A percentile compares a stretch with the other conserved stretches of the same genome.
These are phyloP conservation scores for Leptoteleia sp. DNA, from an alignment of 1,140 invertebrate genomes.

Conservation along the genomic window DNA sequence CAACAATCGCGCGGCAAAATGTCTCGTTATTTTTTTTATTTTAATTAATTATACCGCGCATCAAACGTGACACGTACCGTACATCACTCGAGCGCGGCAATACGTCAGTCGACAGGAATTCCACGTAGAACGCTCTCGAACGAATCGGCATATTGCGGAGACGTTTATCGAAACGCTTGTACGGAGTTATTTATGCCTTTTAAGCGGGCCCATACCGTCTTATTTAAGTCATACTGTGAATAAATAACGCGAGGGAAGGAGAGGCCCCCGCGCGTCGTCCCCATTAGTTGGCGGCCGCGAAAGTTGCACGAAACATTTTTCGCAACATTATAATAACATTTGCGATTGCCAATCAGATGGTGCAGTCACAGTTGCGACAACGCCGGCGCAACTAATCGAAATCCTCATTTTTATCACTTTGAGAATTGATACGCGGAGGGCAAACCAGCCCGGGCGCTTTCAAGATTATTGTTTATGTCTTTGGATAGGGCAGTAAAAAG, in stretches of 20 bases:
- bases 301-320: slow-evolving; percentile 17
- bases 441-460: slow-evolving; percentile 17
- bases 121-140: slow-evolving; percentile 10
- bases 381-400: slow-evolving; percentile 26
- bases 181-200: slow-evolving; percentile 62
- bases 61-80: slow-evolving; percentile 21
- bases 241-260: too few species aligned
- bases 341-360: slow-evolving; percentile 28
- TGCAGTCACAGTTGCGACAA: slow-evolving; percentile 39
- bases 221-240: neutral
- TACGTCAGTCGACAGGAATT: slow-evolving; percentile 31
- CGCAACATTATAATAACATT: slow-evolving; percentile 42
- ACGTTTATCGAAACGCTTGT: slow-evolving; percentile 67
- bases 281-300: too few species aligned
- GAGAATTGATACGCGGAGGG: slow-evolving; percentile 20
- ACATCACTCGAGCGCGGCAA: slow-evolving; percentile 24
- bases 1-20: too few species aligned
- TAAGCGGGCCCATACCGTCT: slow-evolving; percentile 5
- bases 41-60: slow-evolving; percentile 14
- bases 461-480: slow-evolving; percentile 36
- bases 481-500: slow-evolving; percentile 21
- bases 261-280: too few species aligned
- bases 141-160: slow-evolving; percentile 36
- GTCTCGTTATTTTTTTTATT: neutral
- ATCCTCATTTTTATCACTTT: slow-evolving; percentile 21